These are phyloP conservation scores for Frankliniella fusca DNA, from an alignment of 2,888 invertebrate species.

Conservation along the genomic window DNA sequence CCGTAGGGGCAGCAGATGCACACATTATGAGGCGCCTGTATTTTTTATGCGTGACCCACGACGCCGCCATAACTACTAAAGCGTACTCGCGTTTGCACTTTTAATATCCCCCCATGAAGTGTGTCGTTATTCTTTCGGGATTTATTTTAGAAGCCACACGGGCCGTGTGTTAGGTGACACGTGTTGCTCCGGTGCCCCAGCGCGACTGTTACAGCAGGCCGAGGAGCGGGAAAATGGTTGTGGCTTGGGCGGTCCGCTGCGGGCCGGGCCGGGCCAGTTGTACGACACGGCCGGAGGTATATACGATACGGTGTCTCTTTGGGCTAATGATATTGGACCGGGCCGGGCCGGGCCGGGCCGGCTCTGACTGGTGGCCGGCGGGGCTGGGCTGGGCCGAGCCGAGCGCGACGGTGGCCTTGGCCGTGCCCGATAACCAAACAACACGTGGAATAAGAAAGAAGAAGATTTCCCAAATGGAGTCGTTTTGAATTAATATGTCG, in stretches of 20 bases:
- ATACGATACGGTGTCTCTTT: neutral
- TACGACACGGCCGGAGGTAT: neutral
- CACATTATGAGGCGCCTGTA: too few relatives aligned
- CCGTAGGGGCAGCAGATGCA: too few relatives aligned
- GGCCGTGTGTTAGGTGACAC: too few relatives aligned
- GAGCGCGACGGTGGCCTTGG: neutral
- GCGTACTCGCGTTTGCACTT: too few relatives aligned
- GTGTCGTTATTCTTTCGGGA: too few relatives aligned
- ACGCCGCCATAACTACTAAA: too few relatives aligned
- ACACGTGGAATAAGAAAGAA: neutral
- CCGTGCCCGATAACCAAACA: neutral
- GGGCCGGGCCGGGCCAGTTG: neutral
- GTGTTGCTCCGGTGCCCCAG: too few relatives aligned
- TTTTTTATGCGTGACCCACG: too few relatives aligned
- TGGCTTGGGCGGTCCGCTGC: neutral
- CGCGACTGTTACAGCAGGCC: too few relatives aligned
- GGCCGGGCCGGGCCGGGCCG: neutral
- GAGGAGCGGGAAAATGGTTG: too few relatives aligned
- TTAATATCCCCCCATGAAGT: too few relatives aligned
- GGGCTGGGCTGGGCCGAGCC: neutral
- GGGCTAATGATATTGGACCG: neutral
- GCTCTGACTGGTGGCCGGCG: neutral
- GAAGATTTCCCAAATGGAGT: neutral
- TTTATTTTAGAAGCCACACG: too few relatives aligned
- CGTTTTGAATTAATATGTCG: slow-evolving; percentile 21